Base-by-base conservation (phyloP, 1,140 invertebrate species). In the Apis dorsata region DNA sequence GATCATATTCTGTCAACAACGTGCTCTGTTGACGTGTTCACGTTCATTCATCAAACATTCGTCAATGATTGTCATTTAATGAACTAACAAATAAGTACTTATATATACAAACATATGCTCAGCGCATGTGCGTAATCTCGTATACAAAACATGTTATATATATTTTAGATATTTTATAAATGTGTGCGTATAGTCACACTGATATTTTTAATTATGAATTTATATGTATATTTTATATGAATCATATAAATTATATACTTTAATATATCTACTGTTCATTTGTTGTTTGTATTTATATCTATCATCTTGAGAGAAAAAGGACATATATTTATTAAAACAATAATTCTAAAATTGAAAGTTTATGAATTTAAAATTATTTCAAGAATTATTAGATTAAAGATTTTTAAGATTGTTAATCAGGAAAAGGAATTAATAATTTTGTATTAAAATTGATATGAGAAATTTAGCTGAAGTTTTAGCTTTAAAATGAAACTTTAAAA, bases 191-290 rank as follows among this genome's bases (percentile, higher is more conserved):
- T 65, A 65, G 2, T 8, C 15, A 65, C 24, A 28, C 15, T 17
- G 24, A 28, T 28, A 17, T 9, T 28, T 9, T 65, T 65, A 65
- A 15, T 24, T 17, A 65, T 24, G 63, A 65, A 28, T 65, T 65
- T 65, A 28, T 65, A 63, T 44, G 53, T 55, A 55, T 65, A 65
- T 65, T 65, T 65, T 65, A 65, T 65, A 34, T 34, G 24, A 65
- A 65, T 65, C 15, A 65, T 17, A 65, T 24, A 65, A 28, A 15
- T 65, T 65, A 65, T 65, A 65, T 65, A 65, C 28, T 65, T 65
- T 65, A 65, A 34, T 65, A 65, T 24, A 65, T 65, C 34, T 65
- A 24, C 9, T 65, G 28, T 65, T 65, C 8, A 65, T 28, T 65
- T 65, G 12, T 13, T 60, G 3, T 2, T n/a, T 24, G 5, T 44